Evolutionary conservation across 2,888 invertebrate genomes (phyloP).

Genomic region (Agriotes lineatus): DNA sequence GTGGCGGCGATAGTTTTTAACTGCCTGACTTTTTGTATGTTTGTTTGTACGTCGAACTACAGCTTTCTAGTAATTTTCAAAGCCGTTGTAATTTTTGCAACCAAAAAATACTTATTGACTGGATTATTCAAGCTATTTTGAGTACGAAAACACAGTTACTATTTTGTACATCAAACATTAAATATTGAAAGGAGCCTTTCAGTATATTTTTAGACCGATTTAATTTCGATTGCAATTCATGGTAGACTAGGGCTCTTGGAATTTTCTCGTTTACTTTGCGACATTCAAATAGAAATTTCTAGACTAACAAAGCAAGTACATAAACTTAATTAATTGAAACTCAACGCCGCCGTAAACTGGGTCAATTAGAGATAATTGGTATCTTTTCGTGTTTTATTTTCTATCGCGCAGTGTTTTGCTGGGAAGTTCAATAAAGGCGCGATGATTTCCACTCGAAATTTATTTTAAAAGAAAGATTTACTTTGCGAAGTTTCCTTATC

Average conservation of each 20-base stretch:
- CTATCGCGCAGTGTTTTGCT: background rate
- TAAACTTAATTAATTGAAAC: conserved; percentile 34
- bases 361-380: conserved; percentile 38
- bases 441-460: background rate
- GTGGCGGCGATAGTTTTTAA: no score
- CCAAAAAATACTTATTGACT: no score
- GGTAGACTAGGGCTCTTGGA: background rate
- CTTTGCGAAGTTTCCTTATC: background rate
- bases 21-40: no score
- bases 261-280: conserved; percentile 8
- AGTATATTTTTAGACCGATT: no score
- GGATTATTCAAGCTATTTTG: no score
- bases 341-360: conserved; percentile 17
- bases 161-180: no score
- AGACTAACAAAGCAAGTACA: conserved; percentile 6
- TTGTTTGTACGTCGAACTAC: no score
- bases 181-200: no score
- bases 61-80: no score
- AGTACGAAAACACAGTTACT: no score
- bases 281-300: conserved; percentile 3
- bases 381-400: conserved; percentile 24
- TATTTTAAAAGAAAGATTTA: no score
- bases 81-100: no score
- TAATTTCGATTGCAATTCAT: background rate
- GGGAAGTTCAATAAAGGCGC: background rate